phyloP scores from a whole-genome alignment of 2,888 invertebrate species.

The Syritta pipiens region DNA sequence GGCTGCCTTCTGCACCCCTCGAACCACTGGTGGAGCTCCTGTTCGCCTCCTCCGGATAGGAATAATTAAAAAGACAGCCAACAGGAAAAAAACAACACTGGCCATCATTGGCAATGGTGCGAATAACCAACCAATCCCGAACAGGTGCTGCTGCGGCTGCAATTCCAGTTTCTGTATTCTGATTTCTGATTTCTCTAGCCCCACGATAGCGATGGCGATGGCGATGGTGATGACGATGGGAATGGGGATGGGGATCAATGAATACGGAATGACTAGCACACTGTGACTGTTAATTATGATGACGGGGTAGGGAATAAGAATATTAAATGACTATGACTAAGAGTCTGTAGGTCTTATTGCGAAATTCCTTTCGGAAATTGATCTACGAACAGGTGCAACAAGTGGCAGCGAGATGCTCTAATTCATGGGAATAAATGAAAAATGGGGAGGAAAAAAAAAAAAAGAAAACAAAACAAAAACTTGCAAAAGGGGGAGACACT shows the following conservation, averaged over 20 bases:
- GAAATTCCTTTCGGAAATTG: constrained; percentile 67
- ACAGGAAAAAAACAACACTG: constrained; percentile 15
- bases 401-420: constrained; percentile 48
- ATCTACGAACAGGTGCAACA: constrained; percentile 68
- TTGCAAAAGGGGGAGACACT: neutral
- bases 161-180: constrained; percentile 65
- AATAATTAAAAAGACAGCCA: constrained; percentile 55
- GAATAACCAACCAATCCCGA: constrained; percentile 57
- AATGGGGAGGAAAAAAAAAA: neutral
- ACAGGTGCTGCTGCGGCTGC: constrained; percentile 54
- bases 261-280: constrained; percentile 53
- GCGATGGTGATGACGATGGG: neutral
- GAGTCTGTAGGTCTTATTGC: constrained; percentile 49
- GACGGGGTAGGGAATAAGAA: constrained; percentile 65
- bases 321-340: constrained; percentile 67
- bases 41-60: constrained; percentile 37
- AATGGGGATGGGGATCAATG: constrained; percentile 57
- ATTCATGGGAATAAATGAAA: constrained; percentile 44
- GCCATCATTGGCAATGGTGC: constrained; percentile 27
- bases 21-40: neutral
- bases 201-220: neutral
- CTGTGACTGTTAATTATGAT: constrained; percentile 68
- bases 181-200: constrained; percentile 57
- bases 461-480: too few relatives aligned
- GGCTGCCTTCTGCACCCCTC: constrained; percentile 26